A percentile compares a stretch with the other conserved stretches of the same genome.
These are phyloP conservation scores for Acleris cristana DNA, from an alignment of 2,888 invertebrate species.

Conservation along the genomic window DNA sequence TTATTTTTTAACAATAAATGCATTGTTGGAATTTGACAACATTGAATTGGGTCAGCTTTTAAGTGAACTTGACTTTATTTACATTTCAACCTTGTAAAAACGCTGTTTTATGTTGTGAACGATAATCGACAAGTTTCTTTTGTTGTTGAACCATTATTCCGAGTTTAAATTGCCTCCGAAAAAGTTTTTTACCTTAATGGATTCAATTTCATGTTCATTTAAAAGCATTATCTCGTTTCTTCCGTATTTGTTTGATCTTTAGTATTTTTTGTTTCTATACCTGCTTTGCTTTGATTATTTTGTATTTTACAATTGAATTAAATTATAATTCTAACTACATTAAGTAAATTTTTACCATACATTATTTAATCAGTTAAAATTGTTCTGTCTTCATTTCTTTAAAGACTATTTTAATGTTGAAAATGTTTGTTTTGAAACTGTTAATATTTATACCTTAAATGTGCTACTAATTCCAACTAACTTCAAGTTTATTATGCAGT, in stretches of 20 bases:
- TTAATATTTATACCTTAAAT: neutral
- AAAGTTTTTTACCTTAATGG: conserved; percentile 2
- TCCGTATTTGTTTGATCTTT: neutral
- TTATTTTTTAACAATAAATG: conserved; percentile 17
- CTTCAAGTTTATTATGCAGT: conserved; percentile 5
- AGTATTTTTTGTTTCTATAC: neutral
- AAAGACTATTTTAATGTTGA: no score
- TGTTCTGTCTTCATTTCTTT: no score
- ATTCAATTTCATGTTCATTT: neutral
- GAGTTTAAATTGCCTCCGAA: conserved; percentile 9
- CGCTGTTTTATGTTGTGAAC: neutral
- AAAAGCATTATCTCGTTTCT: conserved; percentile 7
- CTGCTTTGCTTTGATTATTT: neutral
- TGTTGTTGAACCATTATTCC: conserved; percentile 2
- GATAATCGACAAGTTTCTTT: conserved; percentile 10
- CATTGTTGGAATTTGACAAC: neutral
- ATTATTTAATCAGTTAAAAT: no score
- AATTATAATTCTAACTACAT: no score
- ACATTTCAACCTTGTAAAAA: conserved; percentile 7
- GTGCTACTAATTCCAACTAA: neutral
- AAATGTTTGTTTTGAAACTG: no score
- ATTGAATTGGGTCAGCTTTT: conserved; percentile 25
- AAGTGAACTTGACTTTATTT: conserved; percentile 36
- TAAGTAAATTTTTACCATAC: no score
- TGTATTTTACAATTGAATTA: no score